Base-by-base conservation (phyloP, 2,888 invertebrate species). In the Lithodes maja region DNA sequence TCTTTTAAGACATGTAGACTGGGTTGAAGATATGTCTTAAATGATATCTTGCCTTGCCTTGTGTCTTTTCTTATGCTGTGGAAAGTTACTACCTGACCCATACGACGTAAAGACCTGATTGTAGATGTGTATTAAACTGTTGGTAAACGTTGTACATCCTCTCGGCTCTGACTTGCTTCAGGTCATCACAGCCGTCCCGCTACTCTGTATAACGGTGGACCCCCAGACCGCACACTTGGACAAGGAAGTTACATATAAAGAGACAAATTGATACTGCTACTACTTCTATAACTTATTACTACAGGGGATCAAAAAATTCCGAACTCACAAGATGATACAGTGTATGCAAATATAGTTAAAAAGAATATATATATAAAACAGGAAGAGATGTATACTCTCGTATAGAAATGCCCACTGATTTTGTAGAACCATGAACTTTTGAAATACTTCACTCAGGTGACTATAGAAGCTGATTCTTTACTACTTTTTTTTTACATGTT, bases 361-460 rank as follows among this genome's bases (percentile, higher is more conserved):
- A 33, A 33, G 33, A 33, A 33, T 33, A 33, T 33, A 33, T 33
- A 33, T 33, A 33, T 33, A 61, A 61, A 85, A 89, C 88, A 89
- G 88, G 88, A 89, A 89, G 79, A 84, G 81, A 85, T 84, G 85
- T 89, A 89, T 89, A 89, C 88, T 89, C 55, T 83, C 84, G 84
- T 55, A 79, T 89, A 82, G 75, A 88, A 87, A 89, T 89, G 88
- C 88, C 88, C 88, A 89, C 88, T 89, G 88, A 89, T 89, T 89
- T 89, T 89, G 88, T 89, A 89, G 85, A 89, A 68, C 88, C 74
- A 85, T 84, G 87, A 87, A 87, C 87, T 83, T 85, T 71, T 89
- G 88, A 89, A 86, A 84, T 89, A 89, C 88, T 86, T 86, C 88
- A 85, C 88, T 89, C 88, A 89, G 88, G 88, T 89, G 88, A 89